A percentile compares a stretch with the other conserved stretches of the same genome.
Evolutionary conservation across 35 echinoderm and acorn worm species (phyloP).

Genomic region (Heliocidaris erythrogramma): DNA sequence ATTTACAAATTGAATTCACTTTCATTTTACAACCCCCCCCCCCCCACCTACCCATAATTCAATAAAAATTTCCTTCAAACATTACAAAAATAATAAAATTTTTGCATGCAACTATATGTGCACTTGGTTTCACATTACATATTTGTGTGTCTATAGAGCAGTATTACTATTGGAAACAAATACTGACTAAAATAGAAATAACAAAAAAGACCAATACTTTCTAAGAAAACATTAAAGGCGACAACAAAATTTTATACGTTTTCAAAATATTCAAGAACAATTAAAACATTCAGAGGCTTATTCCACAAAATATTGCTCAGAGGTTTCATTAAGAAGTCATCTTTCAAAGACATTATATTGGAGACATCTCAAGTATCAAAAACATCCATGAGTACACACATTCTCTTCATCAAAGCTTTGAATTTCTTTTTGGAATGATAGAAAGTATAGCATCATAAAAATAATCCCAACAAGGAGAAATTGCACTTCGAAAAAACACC

Average conservation of each 20-base stretch:
- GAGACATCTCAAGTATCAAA: not conserved
- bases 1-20: too few species aligned
- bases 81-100: not conserved
- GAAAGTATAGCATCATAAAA: slow-evolving; percentile 2
- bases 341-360: not conserved
- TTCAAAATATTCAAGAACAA: slow-evolving; percentile 6
- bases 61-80: too few species aligned
- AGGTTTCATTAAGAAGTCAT: not conserved
- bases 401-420: not conserved
- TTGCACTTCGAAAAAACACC: slow-evolving; percentile 1
- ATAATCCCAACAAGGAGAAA: not conserved
- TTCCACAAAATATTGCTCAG: slow-evolving; percentile 6
- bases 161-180: not conserved
- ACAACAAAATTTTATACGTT: not conserved
- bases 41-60: too few species aligned
- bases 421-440: not conserved
- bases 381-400: not conserved
- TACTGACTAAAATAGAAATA: not conserved
- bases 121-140: not conserved
- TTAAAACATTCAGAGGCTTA: not conserved
- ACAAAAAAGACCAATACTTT: not conserved
- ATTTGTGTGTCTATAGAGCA: not conserved
- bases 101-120: not conserved
- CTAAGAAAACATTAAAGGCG: not conserved
- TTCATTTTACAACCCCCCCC: too few species aligned